These are phyloP conservation scores for Drosophila putrida DNA, from an alignment of 2,888 invertebrate genomes.

Conservation along the genomic window DNA sequence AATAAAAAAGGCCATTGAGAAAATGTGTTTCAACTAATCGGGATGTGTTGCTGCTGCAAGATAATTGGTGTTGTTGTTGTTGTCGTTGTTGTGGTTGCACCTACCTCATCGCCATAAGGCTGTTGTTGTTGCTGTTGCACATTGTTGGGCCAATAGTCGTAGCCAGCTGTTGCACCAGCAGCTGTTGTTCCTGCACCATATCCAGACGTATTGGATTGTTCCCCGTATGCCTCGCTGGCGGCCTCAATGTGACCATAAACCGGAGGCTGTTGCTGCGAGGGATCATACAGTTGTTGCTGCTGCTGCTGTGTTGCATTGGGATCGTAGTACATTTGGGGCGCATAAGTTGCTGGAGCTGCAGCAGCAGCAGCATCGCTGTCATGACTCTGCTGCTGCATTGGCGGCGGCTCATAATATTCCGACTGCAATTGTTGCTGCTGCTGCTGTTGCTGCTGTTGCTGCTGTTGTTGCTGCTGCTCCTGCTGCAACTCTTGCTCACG, in stretches of 20 bases:
- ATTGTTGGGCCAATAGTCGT: conserved; percentile 74
- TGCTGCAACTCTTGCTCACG: conserved; percentile 48
- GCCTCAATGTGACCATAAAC: conserved; percentile 44
- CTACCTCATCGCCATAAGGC: conserved; percentile 70
- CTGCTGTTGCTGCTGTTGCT: conserved; percentile 24
- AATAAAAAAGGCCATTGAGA: conserved; percentile 29
- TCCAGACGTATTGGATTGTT: background rate
- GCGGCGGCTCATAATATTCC: conserved; percentile 42
- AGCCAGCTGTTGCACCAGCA: conserved; percentile 46
- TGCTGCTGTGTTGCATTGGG: conserved; percentile 42
- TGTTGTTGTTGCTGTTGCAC: conserved; percentile 55
- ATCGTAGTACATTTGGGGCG: conserved; percentile 46
- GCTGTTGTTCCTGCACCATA: conserved; percentile 30
- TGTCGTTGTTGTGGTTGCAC: conserved; percentile 24
- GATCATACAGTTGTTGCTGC: conserved; percentile 47
- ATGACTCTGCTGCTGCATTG: conserved; percentile 18
- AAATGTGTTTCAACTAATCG: conserved; percentile 25
- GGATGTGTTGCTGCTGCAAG: conserved; percentile 4
- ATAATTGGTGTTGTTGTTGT: conserved; percentile 5
- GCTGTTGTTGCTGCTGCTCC: conserved; percentile 25
- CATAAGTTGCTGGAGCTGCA: conserved; percentile 19
- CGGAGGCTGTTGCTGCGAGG: conserved; percentile 32
- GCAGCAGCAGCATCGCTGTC: conserved; percentile 18
- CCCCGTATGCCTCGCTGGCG: conserved; percentile 35
- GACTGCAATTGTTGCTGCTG: conserved; percentile 24